phyloP scores from a whole-genome alignment of 2,113 vertebrate genomes.

The Muntiacus reevesi region DNA sequence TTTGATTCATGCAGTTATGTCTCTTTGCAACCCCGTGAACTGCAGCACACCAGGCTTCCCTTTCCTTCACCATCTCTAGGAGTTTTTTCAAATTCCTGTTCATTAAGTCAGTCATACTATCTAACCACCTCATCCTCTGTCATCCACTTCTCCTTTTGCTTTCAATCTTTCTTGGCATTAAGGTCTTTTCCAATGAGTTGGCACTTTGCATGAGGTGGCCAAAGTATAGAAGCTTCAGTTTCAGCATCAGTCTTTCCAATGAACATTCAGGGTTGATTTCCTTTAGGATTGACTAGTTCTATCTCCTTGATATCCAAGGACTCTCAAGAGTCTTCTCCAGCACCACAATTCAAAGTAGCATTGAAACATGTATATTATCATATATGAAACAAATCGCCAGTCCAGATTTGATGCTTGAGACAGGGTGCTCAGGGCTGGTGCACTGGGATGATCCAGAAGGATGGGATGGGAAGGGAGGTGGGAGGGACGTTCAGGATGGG shows the following conservation, averaged over 20 bases:
- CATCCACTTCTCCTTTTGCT: background rate
- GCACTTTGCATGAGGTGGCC: background rate
- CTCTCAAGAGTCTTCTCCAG: background rate
- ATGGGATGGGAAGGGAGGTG: background rate
- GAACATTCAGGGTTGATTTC: background rate
- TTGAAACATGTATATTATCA: background rate
- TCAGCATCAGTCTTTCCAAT: background rate
- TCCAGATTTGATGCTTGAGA: background rate
- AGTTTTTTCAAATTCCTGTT: background rate
- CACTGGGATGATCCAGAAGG: background rate
- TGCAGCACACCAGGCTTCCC: background rate
- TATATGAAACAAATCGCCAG: background rate
- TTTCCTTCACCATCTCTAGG: background rate
- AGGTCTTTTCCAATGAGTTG: background rate
- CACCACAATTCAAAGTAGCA: background rate
- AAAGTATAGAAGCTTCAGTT: background rate
- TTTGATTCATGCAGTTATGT: background rate
- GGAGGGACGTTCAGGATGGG: background rate
- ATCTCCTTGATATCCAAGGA: background rate
- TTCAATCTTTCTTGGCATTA: background rate
- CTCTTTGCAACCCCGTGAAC: background rate
- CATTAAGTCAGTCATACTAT: background rate
- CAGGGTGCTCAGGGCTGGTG: background rate
- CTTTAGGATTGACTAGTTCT: background rate
- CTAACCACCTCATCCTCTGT: background rate